Evolutionary conservation across 2,113 vertebrate genomes (phyloP), one percentile per base, ranked within the genome.

Genomic region (Vulpes ferrilata): DNA sequence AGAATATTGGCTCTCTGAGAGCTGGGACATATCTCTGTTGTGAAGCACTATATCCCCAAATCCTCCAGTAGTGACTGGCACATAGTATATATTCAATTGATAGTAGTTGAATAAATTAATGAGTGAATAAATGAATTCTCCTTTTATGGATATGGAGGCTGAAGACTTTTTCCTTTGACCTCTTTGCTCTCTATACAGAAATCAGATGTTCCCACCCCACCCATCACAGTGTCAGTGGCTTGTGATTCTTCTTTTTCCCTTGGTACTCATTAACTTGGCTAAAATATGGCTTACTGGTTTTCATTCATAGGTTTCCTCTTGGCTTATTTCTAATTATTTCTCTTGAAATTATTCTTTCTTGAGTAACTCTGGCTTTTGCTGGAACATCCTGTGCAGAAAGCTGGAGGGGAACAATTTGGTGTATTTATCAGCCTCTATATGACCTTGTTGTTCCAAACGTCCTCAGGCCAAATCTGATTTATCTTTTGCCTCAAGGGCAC

Each of bases 401-500:
- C 79, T 35, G 38, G 81, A 32, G 27, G 43, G 19, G 30, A 30
- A 12, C 20, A 83, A 48, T 80, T 60, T 76, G 74, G 62, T 53
- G 9, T 78, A 12, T 25, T 93, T 90, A 55, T 82, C 78, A 87
- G 83, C 27, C 12, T 95, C 23, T 32, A n/a, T 1, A 2, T 90
- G 92, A 97, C 92, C 79, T 80, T 95, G 67, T 67, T 86, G 76
- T 92, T 91, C 91, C 82, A 83, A 97, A 96, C 7, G 92, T 67
- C 43, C 67, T 64, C 35, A 60, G 69, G 86, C 17, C 69, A 90
- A 76, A 64, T 82, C 60, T 93, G 85, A 97, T 80, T 74, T 92
- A 80, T 83, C 82, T 76, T 97, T 97, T 97, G 89, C 96, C 80
- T 96, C 88, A n/a, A 60, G 90, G 94, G 73, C 65, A 93, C 13